These are phyloP conservation scores for Xestia ashworthii DNA, from an alignment of 2,888 invertebrate genomes.

Conservation along the genomic window DNA sequence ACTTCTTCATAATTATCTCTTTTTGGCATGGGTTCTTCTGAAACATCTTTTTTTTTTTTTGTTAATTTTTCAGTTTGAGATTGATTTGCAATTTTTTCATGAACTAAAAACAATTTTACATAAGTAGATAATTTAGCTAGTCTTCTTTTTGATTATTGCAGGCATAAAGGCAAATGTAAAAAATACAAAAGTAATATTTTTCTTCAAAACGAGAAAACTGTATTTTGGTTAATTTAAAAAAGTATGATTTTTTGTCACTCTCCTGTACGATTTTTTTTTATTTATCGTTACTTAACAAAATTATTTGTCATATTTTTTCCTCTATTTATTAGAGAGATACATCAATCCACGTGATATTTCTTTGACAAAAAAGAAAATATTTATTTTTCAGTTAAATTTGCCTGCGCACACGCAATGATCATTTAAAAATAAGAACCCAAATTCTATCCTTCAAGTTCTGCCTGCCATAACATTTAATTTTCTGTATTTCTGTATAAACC, in stretches of 20 bases:
- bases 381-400: not conserved
- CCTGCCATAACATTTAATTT: conserved; percentile 63
- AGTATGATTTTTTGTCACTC: not conserved
- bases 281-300: not conserved
- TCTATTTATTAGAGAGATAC: not conserved
- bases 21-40: conserved; percentile 38
- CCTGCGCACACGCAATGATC: not conserved
- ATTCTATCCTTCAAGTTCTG: conserved; percentile 34
- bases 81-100: not conserved
- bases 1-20: conserved; percentile 42
- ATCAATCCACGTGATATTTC: not conserved
- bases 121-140: not conserved
- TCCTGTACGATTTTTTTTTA: not conserved
- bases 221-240: not conserved
- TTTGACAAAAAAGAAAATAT: not conserved
- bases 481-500: conserved; percentile 67
- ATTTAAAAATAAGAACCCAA: conserved; percentile 13
- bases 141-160: conserved; percentile 24
- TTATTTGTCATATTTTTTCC: not conserved
- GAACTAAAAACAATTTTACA: not conserved
- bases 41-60: not conserved
- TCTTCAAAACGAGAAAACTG: not conserved
- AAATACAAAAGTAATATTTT: not conserved
- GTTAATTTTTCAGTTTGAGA: not conserved
- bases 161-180: not conserved